Evolutionary conservation across 1,140 invertebrate genomes (phyloP).

Genomic region (Colletes latitarsis): DNA sequence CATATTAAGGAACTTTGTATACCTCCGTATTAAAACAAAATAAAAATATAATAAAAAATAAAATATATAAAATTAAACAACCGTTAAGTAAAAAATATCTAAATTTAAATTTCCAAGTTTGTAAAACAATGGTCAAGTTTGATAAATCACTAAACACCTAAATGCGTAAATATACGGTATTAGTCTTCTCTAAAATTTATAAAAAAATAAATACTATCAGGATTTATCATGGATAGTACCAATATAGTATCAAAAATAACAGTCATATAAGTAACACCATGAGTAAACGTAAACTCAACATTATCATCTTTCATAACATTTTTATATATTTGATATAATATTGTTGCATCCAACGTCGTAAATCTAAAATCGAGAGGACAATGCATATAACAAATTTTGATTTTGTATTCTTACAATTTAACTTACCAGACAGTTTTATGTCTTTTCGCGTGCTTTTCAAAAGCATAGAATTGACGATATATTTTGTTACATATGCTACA

Average conservation of each 20-base stretch:
- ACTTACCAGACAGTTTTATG: slow-evolving; percentile 34
- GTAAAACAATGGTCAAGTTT: not conserved
- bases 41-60: not conserved
- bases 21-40: not conserved
- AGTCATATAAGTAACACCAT: not conserved
- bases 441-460: slow-evolving; percentile 40
- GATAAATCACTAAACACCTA: not conserved
- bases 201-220: not conserved
- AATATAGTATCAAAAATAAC: not conserved
- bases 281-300: not conserved
- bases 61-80: not conserved
- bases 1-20: not conserved
- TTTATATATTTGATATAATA: not conserved
- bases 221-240: not conserved
- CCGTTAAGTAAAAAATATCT: not conserved
- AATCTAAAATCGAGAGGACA: not conserved
- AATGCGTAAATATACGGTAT: not conserved
- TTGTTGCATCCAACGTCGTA: no score
- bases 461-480: slow-evolving; percentile 52
- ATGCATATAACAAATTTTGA: not conserved
- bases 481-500: slow-evolving; percentile 46
- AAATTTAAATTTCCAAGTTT: not conserved
- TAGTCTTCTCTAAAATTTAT: not conserved
- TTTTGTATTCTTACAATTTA: not conserved
- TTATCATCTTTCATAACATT: not conserved